phyloP scores from a whole-genome alignment of 2,113 vertebrate genomes.

The Psettodes erumei region DNA sequence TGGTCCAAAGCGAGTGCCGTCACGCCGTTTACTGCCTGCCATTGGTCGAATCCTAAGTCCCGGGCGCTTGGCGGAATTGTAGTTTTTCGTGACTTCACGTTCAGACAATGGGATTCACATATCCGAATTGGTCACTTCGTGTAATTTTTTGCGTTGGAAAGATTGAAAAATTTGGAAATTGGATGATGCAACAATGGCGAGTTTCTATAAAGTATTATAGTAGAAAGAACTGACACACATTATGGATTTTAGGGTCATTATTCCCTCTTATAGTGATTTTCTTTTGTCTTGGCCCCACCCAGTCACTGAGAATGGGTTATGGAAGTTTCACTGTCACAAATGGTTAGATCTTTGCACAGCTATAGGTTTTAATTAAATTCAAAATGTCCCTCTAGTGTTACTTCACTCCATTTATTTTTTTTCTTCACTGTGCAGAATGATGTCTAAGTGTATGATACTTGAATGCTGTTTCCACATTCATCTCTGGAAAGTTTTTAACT shows the following conservation, averaged over 20 bases:
- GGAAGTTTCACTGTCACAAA: not conserved
- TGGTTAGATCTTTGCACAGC: not conserved
- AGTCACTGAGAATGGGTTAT: not conserved
- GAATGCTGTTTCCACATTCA: not conserved
- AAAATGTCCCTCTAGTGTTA: not conserved
- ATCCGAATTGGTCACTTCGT: accelerated
- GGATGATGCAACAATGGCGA: not conserved
- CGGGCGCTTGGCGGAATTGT: slow-evolving; percentile 56
- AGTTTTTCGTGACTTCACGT: slow-evolving; percentile 38
- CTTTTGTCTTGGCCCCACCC: slow-evolving; percentile 12
- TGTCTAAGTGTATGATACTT: not conserved
- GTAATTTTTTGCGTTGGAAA: not conserved
- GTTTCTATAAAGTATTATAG: no score
- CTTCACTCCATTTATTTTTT: not conserved
- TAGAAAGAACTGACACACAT: not conserved
- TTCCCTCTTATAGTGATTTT: not conserved
- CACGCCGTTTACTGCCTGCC: not conserved
- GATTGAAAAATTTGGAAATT: no score
- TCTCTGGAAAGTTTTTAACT: not conserved
- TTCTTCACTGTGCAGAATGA: not conserved
- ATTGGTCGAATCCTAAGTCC: slow-evolving; percentile 48
- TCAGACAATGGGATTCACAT: not conserved
- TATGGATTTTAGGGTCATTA: not conserved
- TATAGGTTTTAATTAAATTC: not conserved
- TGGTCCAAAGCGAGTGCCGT: slow-evolving; percentile 66